Conservation (phyloP, 1,140 invertebrate genomes). For the Proctacanthus coquilletti region DNA sequence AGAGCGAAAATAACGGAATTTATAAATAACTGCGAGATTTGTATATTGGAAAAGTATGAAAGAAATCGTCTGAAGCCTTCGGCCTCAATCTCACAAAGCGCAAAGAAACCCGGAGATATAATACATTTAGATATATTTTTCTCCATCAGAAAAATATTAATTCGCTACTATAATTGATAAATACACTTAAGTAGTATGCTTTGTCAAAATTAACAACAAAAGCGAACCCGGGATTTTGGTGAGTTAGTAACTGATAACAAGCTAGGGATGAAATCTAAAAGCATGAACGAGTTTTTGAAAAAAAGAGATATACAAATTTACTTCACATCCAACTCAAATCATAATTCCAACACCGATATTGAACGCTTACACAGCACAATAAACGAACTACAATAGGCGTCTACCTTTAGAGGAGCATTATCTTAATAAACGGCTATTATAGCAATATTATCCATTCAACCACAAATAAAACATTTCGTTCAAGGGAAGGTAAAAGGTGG, state of each 20-base stretch:
- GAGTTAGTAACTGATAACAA: neutral
- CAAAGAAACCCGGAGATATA: constrained; percentile 4
- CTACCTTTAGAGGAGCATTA: too few species aligned
- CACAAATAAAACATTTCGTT: too few species aligned
- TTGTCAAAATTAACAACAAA: constrained; percentile 3
- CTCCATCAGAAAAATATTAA: neutral
- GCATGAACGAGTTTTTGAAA: constrained; percentile 3
- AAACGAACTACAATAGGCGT: too few species aligned
- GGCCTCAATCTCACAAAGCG: constrained; percentile 1
- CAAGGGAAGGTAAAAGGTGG: too few species aligned
- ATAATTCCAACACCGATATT: constrained; percentile 5
- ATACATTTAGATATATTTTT: constrained; percentile 5
- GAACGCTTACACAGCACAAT: constrained; percentile 5
- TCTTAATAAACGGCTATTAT: too few species aligned
- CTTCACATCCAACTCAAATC: neutral
- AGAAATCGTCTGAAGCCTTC: constrained; percentile 1
- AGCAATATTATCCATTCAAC: too few species aligned
- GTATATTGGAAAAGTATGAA: constrained; percentile 6
- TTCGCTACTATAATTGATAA: constrained; percentile 5
- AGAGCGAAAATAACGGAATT: constrained; percentile 4
- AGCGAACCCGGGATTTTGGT: neutral
- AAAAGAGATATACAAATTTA: constrained; percentile 2
- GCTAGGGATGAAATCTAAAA: constrained; percentile 4
- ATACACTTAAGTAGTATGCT: constrained; percentile 1
- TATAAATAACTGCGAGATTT: constrained; percentile 5